phyloP scores from a whole-genome alignment of 2,888 invertebrate species.

The Craniophora ligustri region DNA sequence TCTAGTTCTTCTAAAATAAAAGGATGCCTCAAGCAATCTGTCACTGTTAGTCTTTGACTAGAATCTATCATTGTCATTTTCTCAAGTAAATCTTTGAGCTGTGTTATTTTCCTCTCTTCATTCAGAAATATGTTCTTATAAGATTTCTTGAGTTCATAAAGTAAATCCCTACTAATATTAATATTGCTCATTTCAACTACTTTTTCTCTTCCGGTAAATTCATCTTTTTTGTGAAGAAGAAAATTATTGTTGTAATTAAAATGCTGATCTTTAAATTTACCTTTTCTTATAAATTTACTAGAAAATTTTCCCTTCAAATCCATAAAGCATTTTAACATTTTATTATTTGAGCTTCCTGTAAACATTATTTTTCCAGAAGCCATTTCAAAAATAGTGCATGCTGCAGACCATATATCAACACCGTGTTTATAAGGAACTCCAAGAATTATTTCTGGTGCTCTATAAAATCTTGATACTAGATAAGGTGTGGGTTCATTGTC shows the following conservation, averaged over 20 bases:
- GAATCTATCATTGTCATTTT: constrained; percentile 97
- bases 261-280: constrained; percentile 98
- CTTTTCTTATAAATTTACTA: constrained; percentile 97
- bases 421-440: constrained; percentile 98
- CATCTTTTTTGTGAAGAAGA: constrained; percentile 98
- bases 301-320: constrained; percentile 99
- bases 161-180: constrained; percentile 94
- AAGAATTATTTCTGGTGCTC: constrained; percentile 99
- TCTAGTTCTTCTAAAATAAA: constrained; percentile 90
- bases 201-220: constrained; percentile 98
- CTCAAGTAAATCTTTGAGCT: constrained; percentile 97
- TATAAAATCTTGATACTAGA: constrained; percentile 98
- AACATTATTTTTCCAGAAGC: constrained; percentile 99
- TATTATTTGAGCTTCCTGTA: constrained; percentile 98
- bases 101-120: constrained; percentile 95
- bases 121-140: constrained; percentile 93
- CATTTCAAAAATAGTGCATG: constrained; percentile 99
- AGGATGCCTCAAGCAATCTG: constrained; percentile 96
- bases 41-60: constrained; percentile 95
- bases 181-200: constrained; percentile 96
- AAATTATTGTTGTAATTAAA: constrained; percentile 99
- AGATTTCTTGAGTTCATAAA: constrained; percentile 95
- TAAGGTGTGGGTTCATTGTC: constrained; percentile 99
- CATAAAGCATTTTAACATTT: constrained; percentile 99
- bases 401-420: constrained; percentile 99